Evolutionary conservation across 2,797 vertebrate species (phyloP).

Genomic region (Cuculus canorus): DNA sequence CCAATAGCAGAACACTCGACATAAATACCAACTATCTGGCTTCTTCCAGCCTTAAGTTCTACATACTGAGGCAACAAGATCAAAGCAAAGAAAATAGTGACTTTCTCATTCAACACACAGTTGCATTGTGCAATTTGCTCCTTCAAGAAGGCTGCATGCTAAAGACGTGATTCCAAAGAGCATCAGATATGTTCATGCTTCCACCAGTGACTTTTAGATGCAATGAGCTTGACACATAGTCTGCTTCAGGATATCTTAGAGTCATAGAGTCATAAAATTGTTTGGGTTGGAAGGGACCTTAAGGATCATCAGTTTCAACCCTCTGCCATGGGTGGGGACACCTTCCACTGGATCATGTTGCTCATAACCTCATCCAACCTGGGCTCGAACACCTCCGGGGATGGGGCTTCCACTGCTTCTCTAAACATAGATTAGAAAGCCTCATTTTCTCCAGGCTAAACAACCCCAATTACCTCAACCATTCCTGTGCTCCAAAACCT

Average conservation of each 20-base stretch:
- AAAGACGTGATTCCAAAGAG: neutral
- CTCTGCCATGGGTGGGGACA: no score
- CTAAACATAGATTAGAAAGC: neutral
- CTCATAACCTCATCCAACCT: no score
- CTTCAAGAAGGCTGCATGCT: neutral
- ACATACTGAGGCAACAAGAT: fast-evolving
- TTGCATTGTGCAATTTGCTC: neutral
- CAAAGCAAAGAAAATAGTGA: neutral
- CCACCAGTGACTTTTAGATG: neutral
- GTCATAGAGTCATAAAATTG: no score
- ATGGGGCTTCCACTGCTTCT: no score
- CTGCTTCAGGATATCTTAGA: neutral
- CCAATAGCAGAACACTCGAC: fast-evolving
- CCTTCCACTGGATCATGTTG: no score
- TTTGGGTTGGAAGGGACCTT: no score
- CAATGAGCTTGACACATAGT: neutral
- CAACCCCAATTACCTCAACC: no score
- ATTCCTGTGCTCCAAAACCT: no score
- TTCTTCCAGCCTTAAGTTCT: neutral
- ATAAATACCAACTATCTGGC: neutral
- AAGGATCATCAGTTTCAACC: no score
- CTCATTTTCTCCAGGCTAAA: no score
- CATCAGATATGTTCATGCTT: neutral
- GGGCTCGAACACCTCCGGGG: no score
- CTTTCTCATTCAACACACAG: neutral